These are phyloP conservation scores for Frankliniella fusca DNA, from an alignment of 2,888 invertebrate species.

Conservation along the genomic window DNA sequence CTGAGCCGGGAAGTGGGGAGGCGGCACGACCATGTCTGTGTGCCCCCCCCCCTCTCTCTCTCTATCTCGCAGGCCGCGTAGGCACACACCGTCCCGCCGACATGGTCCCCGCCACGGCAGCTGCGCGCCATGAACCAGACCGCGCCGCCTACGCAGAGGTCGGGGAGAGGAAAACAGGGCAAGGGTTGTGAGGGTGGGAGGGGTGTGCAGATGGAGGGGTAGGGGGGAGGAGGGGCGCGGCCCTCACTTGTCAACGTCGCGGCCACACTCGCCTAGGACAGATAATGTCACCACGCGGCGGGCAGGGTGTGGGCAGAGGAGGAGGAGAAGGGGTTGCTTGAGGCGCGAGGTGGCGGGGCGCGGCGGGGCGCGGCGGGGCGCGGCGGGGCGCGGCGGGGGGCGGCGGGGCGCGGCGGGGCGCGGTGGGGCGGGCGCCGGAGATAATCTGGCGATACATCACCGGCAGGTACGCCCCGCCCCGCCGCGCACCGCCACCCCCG, in stretches of 20 bases:
- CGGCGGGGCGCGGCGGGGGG: neutral
- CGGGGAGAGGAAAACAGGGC: neutral
- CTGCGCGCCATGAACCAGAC: too few relatives aligned
- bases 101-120: too few relatives aligned
- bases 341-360: neutral
- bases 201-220: neutral
- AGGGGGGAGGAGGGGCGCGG: neutral
- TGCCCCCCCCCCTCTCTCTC: too few relatives aligned
- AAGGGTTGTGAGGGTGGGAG: neutral
- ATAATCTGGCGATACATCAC: conserved; percentile 11
- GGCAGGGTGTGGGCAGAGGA: neutral
- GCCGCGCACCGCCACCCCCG: too few relatives aligned
- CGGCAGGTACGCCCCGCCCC: neutral
- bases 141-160: too few relatives aligned
- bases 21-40: too few relatives aligned
- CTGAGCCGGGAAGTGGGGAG: too few relatives aligned
- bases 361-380: too few relatives aligned
- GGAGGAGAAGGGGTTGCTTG: too few relatives aligned
- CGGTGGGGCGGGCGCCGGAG: neutral
- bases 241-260: conserved; percentile 16
- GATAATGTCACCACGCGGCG: conserved; percentile 1
- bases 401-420: neutral
- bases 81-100: too few relatives aligned
- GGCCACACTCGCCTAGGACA: neutral
- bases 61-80: too few relatives aligned